Evolutionary conservation across 2,797 vertebrate species (phyloP).

Genomic region (Denticeps clupeoides): DNA sequence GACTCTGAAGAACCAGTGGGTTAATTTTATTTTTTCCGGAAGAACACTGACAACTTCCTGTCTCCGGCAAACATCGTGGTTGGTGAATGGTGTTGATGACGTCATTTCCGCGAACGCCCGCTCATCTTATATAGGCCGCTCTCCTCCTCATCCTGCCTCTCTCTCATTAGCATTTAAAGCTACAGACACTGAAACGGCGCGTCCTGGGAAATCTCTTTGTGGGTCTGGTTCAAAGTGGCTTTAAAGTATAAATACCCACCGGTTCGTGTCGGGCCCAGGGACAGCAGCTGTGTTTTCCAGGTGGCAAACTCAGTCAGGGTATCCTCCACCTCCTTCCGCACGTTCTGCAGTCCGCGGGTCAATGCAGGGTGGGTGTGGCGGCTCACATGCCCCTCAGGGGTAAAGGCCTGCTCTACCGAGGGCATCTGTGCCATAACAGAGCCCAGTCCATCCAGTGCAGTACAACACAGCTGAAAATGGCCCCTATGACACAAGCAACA

Average conservation of each 20-base stretch:
- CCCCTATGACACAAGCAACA: slow-evolving; percentile 55
- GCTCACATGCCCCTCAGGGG: slow-evolving; percentile 33
- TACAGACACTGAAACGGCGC: too few species aligned
- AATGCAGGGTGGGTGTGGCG: slow-evolving; percentile 51
- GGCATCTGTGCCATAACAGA: slow-evolving; percentile 62
- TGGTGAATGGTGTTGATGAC: too few species aligned
- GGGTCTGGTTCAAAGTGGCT: too few species aligned
- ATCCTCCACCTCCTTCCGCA: slow-evolving; percentile 64
- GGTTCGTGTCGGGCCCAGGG: slow-evolving; percentile 33
- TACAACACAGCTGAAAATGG: slow-evolving; percentile 67
- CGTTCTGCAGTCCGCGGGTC: slow-evolving; percentile 61
- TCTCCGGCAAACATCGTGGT: too few species aligned
- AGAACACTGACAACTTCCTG: too few species aligned
- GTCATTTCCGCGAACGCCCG: too few species aligned
- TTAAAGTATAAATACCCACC: slow-evolving; percentile 37
- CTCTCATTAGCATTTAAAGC: too few species aligned
- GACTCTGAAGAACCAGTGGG: too few species aligned
- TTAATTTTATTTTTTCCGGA: too few species aligned
- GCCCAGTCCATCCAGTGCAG: slow-evolving; percentile 60
- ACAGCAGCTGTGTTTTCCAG: slow-evolving; percentile 74
- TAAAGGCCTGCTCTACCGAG: slow-evolving; percentile 66
- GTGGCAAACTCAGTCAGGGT: slow-evolving; percentile 63
- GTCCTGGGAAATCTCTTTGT: too few species aligned
- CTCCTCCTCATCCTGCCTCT: too few species aligned
- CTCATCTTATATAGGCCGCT: too few species aligned